Evolutionary conservation across 2,113 vertebrate genomes (phyloP).

Genomic region (Zosterops hypoxanthus): DNA sequence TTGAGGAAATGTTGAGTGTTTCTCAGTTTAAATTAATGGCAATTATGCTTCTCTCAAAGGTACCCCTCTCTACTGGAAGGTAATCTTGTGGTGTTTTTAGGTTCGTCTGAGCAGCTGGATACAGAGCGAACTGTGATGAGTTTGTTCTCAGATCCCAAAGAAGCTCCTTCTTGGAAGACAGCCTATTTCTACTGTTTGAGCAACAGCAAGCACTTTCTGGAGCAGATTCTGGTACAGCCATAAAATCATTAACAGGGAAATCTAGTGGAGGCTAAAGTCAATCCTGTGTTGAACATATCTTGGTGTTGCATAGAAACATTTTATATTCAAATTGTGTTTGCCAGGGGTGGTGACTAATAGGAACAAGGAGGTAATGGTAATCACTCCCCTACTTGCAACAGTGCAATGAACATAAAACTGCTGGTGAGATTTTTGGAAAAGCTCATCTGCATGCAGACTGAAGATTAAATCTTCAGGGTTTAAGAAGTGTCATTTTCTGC

Average conservation of each 20-base stretch:
- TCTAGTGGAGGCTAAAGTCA: neutral
- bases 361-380: neutral
- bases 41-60: neutral
- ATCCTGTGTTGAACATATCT: neutral
- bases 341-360: neutral
- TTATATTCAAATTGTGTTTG: neutral
- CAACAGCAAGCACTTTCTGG: constrained; percentile 92
- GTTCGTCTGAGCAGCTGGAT: constrained; percentile 62
- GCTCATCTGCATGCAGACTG: neutral
- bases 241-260: neutral
- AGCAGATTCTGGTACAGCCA: constrained; percentile 88
- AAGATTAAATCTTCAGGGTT: neutral
- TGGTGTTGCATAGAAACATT: neutral
- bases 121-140: constrained; percentile 76
- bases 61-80: neutral
- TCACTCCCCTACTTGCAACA: neutral
- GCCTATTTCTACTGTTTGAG: constrained; percentile 91
- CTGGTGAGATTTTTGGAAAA: neutral
- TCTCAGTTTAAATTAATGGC: neutral
- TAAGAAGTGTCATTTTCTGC: neutral
- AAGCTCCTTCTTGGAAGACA: constrained; percentile 84
- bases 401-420: neutral
- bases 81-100: constrained; percentile 28
- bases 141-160: constrained; percentile 82
- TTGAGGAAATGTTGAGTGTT: neutral